phyloP scores from a whole-genome alignment of 1,140 invertebrate species.

The Cydia amplana region DNA sequence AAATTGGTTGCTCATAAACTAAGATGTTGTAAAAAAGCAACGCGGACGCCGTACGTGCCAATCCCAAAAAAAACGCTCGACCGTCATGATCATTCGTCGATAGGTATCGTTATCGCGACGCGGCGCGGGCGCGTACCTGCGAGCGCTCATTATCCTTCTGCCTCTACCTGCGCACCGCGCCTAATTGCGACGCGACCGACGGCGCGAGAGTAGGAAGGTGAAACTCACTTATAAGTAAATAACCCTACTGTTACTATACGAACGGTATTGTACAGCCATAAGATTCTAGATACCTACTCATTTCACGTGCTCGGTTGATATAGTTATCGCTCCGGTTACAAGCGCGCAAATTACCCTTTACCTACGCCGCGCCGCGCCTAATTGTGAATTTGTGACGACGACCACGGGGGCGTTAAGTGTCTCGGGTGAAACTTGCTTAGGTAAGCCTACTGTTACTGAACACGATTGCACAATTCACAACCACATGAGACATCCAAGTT shows the following conservation, averaged over 20 bases:
- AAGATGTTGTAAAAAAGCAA: neutral
- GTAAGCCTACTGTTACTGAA: neutral
- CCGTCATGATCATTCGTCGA: conserved; percentile 4
- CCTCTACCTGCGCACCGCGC: conserved; percentile 2
- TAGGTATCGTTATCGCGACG: neutral
- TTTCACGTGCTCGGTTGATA: too few species aligned
- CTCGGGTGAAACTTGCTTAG: neutral
- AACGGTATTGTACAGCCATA: too few species aligned
- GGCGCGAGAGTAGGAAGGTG: neutral
- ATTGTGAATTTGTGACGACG: too few species aligned
- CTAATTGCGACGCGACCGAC: conserved; percentile 8
- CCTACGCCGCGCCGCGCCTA: too few species aligned
- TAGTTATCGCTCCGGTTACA: too few species aligned
- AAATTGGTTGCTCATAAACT: neutral
- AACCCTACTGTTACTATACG: too few species aligned
- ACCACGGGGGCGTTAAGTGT: too few species aligned
- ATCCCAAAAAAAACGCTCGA: conserved; percentile 4
- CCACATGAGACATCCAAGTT: neutral
- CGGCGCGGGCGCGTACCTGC: conserved; percentile 4
- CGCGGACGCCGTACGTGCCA: neutral
- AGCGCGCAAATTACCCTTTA: too few species aligned
- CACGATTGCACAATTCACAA: neutral
- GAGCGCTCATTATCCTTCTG: neutral
- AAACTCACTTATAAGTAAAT: too few species aligned
- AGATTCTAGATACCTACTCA: too few species aligned